Percentiles rank a stretch among this genome's conserved stretches.
These are phyloP conservation scores for Salminus brasiliensis DNA, from an alignment of 2,113 vertebrate species.

Conservation along the genomic window DNA sequence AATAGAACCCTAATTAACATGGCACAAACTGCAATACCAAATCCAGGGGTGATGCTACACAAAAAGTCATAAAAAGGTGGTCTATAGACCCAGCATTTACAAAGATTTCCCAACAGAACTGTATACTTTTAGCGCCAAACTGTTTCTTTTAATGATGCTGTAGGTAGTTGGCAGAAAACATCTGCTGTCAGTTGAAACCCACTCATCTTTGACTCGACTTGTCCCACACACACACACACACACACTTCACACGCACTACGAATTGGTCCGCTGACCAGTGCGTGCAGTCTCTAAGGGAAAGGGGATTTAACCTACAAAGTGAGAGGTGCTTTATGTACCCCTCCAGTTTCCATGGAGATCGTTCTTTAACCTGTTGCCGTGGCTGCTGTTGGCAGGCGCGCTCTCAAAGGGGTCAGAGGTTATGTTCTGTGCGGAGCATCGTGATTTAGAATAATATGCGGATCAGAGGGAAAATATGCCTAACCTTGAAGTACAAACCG, in stretches of 20 bases:
- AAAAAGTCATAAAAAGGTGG: no score
- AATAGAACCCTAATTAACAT: no score
- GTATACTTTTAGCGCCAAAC: no score
- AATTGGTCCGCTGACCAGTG: constrained; percentile 2
- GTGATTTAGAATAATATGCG: constrained; percentile 24
- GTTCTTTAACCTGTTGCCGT: constrained; percentile 45
- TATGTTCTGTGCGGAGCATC: not conserved
- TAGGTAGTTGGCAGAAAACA: not conserved
- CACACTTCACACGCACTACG: not conserved
- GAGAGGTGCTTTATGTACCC: constrained; percentile 2
- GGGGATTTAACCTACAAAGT: constrained; percentile 38
- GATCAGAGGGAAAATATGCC: constrained; percentile 28
- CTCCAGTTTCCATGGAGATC: constrained; percentile 53
- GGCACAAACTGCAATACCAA: no score
- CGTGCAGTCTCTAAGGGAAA: constrained; percentile 23
- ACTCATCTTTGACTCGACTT: not conserved
- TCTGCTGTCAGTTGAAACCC: not conserved
- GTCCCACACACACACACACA: not conserved
- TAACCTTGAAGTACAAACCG: constrained; percentile 16
- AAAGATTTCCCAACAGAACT: no score
- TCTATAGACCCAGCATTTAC: no score
- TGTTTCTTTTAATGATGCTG: no score
- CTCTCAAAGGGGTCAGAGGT: constrained; percentile 40
- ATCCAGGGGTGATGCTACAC: no score
- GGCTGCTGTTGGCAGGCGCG: constrained; percentile 17